phyloP scores from a whole-genome alignment of 2,113 vertebrate genomes.

The Hoplias malabaricus region DNA sequence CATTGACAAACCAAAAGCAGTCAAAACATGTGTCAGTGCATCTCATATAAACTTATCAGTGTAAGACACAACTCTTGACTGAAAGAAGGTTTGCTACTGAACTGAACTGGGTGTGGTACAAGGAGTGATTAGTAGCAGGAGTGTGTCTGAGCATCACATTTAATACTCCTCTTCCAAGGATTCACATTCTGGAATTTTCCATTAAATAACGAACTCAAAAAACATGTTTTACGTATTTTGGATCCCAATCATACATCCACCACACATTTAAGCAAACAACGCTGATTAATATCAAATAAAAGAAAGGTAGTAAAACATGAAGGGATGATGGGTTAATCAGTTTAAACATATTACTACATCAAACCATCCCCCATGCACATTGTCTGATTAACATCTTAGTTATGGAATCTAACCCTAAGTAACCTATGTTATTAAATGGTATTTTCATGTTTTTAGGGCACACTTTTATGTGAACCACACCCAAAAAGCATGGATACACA shows the following conservation, averaged over 20 bases:
- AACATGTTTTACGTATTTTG: background rate
- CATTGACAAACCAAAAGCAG: too few relatives aligned
- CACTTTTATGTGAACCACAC: conserved; percentile 1
- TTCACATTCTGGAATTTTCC: background rate
- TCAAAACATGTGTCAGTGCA: too few relatives aligned
- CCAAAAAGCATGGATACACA: background rate
- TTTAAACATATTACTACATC: background rate
- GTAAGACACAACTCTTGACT: background rate
- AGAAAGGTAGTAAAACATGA: background rate
- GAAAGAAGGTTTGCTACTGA: background rate
- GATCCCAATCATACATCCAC: background rate
- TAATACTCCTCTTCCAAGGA: background rate
- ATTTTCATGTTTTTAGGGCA: background rate
- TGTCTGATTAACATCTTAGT: background rate
- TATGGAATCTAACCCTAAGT: too few relatives aligned
- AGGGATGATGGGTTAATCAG: background rate
- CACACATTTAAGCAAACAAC: background rate
- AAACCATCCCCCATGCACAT: background rate
- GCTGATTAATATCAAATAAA: background rate
- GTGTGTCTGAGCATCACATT: background rate
- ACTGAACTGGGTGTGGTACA: conserved; percentile 27
- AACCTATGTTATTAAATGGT: background rate
- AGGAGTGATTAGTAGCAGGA: background rate
- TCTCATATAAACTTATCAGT: too few relatives aligned
- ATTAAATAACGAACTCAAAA: background rate